Conservation (phyloP, 2,888 invertebrate genomes). For the Tanypteryx hageni region DNA sequence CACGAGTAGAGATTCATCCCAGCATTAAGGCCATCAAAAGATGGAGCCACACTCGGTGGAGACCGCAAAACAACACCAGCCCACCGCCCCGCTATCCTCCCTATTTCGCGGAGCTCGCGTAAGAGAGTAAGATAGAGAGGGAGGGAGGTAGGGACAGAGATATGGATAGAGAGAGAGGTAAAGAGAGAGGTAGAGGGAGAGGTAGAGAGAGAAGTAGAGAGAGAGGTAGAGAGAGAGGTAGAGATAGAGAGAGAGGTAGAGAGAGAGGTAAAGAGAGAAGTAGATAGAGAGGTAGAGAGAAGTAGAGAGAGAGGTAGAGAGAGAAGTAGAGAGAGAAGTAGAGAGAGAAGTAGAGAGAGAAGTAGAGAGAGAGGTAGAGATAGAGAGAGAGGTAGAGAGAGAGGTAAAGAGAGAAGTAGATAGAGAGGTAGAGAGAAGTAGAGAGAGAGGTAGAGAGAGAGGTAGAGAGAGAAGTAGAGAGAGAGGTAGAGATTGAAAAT, state of each 20-base stretch:
- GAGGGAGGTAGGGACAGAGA: not conserved
- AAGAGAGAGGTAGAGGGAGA: not conserved
- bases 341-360: not conserved
- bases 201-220: not conserved
- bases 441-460: not conserved
- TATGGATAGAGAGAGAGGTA: not conserved
- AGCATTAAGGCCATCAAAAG: no score
- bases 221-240: not conserved
- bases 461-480: not conserved
- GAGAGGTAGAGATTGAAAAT: not conserved
- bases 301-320: not conserved
- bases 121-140: not conserved
- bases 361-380: not conserved
- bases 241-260: no score
- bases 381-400: not conserved
- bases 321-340: not conserved
- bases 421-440: not conserved
- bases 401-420: no score
- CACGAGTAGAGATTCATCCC: no score
- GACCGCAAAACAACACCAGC: no score
- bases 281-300: no score
- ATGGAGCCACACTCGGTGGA: no score
- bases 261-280: no score
- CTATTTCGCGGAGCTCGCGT: not conserved
- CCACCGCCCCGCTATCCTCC: no score